Percentiles rank a stretch among this genome's conserved stretches.
Conservation (phyloP, 2,888 invertebrate species). For the Branchipolynoe longqiensis region DNA sequence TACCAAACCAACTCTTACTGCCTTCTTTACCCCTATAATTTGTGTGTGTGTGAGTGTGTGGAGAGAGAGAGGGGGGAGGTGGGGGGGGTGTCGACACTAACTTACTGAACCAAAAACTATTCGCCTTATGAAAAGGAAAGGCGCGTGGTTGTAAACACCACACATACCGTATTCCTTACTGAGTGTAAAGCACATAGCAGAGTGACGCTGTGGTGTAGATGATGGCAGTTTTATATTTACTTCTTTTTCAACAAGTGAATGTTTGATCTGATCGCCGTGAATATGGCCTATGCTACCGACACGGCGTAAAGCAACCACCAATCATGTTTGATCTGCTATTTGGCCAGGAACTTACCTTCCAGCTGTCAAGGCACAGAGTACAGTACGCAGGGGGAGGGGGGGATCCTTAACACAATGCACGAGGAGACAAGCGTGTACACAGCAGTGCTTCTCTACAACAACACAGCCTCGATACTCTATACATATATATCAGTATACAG, state of each 20-base stretch:
- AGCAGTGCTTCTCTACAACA: background rate
- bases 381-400: background rate
- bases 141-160: no score
- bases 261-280: no score
- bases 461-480: background rate
- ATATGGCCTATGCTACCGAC: no score
- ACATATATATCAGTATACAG: background rate
- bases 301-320: no score
- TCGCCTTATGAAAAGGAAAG: no score
- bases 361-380: conserved; percentile 35
- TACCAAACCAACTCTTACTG: no score
- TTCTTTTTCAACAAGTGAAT: no score
- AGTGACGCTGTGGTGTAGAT: background rate
- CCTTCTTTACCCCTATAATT: no score
- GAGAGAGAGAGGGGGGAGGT: no score
- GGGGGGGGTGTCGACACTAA: no score
- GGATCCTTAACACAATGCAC: background rate
- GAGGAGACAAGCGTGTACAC: background rate
- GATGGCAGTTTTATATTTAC: conserved; percentile 13
- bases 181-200: background rate
- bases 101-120: no score
- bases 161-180: background rate
- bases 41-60: no score
- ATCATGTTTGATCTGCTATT: conserved; percentile 2
- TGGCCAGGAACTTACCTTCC: background rate